Base-by-base conservation (phyloP, 30 jellyfish, hydroid and myxozoan genomes). In the Aurelia sp. region DNA sequence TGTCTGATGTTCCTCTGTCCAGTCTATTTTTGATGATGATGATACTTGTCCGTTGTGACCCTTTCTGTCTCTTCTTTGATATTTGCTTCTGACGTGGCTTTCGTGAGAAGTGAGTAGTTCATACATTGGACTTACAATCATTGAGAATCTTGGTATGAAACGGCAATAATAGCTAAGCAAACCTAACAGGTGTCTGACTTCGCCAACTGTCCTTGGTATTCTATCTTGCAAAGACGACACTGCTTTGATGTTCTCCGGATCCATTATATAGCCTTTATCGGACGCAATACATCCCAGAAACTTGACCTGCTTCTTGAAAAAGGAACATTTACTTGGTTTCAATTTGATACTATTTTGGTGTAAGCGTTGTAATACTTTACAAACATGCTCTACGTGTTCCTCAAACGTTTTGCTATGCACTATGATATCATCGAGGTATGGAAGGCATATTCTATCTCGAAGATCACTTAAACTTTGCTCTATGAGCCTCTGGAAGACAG, bases 121-220 rank as follows among this genome's bases (percentile, higher is more conserved):
- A 74, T 74, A 62, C 30, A 73, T 55, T 75, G 94, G 76, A 62
- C 71, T 58, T 62, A 87, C 92, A 47, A 82, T 61, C 27, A 40
- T 82, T 30, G 92, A 71, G 79, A 82, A 82, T 16, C 74, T 57
- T 70, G 80, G 86, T 16, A 82, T 72, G 73, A 62, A 69, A 18
- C 86, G 79, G 15, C 92, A 74, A 66, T 82, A 69, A 58, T 71
- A 82, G 81, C 93, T 64, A 23, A 81, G 90, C 66, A 80, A 70
- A 66, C 82, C 90, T 80, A 80, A 71, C 52, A 80, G 82, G 65
- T 66, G 82, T 70, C 92, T n/a, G n/a, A n/a, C n/a, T n/a, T n/a
- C n/a, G n/a, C 80, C 79, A 31, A 82, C 74, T 55, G 79, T 82
- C 74, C 55, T 27, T 82, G 92, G 92, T 82, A 21, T 51, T n/a